Evolutionary conservation across 2,888 invertebrate genomes (phyloP), one percentile per base, ranked within the genome.

Genomic region (Apotomis betuletana): DNA sequence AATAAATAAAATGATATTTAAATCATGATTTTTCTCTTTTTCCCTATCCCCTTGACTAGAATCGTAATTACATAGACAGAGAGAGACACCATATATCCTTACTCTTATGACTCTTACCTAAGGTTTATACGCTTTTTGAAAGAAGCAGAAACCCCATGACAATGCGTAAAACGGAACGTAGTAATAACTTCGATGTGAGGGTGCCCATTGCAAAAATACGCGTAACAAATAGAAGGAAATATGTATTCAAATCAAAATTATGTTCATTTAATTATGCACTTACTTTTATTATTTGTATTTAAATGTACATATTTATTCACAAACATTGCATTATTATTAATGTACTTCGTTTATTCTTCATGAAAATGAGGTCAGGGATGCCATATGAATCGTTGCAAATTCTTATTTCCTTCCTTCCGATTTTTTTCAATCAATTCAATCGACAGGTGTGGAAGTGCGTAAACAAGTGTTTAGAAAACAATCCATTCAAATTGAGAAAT

Each of bases 401-500:
- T 54, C 67, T 27, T 62, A 15, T 61, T 72, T 72, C 72, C 72
- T 72, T 75, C 70, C 61, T 27, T 61, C 36, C 38, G 54, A 36
- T 69, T 74, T 74, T 74, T 59, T 55, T 64, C 67, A 71, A 80
- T 80, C 80, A 79, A 83, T 79, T 81, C 80, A 81, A 80, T 83
- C 77, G 81, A 79, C 80, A 81, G 78, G 70, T 75, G 75, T 69
- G 70, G 74, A 75, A 77, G 77, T 80, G 80, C 79, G 80, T 81
- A 82, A 83, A 83, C 80, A 82, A 80, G 64, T 76, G 70, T 55
- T 76, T 74, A 55, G 71, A 58, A 72, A 63, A 72, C 67, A 72
- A 72, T 59, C 38, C 41, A 58, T 55, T 67, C 15, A 67, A 57
- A 51, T 59, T 51, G 38, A 62, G 62, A 67, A 41, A n/a, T 49